Evolutionary conservation across 2,797 vertebrate genomes (phyloP), one percentile per base, ranked within the genome.

Genomic region (Enteromius afrohamiltoni): DNA sequence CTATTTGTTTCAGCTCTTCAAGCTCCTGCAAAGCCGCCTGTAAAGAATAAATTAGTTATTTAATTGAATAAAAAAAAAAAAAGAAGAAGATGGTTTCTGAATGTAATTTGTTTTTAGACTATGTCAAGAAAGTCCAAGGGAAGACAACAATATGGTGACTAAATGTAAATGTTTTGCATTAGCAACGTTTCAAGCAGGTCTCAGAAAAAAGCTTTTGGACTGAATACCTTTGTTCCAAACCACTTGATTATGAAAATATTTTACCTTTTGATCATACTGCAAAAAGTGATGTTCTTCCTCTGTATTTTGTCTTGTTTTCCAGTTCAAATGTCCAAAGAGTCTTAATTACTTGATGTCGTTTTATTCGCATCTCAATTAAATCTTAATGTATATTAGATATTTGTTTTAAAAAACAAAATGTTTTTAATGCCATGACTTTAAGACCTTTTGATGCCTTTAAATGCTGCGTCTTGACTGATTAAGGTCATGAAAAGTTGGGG

Each of bases 1-100:
- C 98, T 51, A 99, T 99, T 92, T 99, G 97, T 89, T 99, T 99
- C 90, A 99, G 90, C 93, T 99, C 98, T 94, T 99, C 98, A 93
- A 99, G 93, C 94, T 99, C 98, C 94, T 99, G 97, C 69, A 99
- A 96, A 89, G 98, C 98, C 23, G 96, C 98, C 98, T 99, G 92
- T 83, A 74, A 47, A 31, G 19, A 83, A 55, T 77, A 31, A 58
- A 75, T 17, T 1, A 29, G 23, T 79, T 23, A 42, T 40, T 19
- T 60, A 47, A 70, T 10, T 69, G 13, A 31, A 7, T 31, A 53
- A 37, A 40, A 37, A 9, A 40, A 40, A 65, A 29, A 29, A 2
- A 29, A n/a, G n/a, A n/a, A n/a, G n/a, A 60, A 60, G 11, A 62
- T 29, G 23, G 23, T 29, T 62, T 29, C 13, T 11, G 55, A 60